phyloP scores from a whole-genome alignment of 2,113 vertebrate species.

The Junco hyemalis region DNA sequence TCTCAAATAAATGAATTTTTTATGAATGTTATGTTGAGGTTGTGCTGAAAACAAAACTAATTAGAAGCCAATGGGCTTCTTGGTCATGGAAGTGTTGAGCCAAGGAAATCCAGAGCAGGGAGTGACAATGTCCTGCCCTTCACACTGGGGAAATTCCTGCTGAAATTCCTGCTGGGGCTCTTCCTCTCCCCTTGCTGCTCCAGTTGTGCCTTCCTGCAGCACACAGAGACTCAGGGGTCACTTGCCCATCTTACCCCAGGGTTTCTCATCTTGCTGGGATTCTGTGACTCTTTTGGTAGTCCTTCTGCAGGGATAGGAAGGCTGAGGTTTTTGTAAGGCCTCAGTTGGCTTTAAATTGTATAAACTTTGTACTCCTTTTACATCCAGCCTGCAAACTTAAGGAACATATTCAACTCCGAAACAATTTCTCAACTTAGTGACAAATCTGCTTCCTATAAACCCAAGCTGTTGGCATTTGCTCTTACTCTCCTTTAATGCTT shows the following conservation, averaged over 20 bases:
- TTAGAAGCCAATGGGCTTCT: not conserved
- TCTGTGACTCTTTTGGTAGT: not conserved
- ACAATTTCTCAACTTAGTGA: constrained; percentile 45
- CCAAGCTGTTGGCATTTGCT: constrained; percentile 57
- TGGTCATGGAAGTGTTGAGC: not conserved
- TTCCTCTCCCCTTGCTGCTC: not conserved
- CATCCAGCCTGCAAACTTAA: not conserved
- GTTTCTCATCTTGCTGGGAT: not conserved
- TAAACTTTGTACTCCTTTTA: constrained; percentile 27
- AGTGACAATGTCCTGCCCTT: not conserved
- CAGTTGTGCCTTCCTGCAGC: not conserved
- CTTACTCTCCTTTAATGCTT: constrained; percentile 55
- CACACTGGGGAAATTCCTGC: not conserved
- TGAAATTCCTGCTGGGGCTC: not conserved
- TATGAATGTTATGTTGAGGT: accelerated
- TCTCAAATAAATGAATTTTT: not conserved
- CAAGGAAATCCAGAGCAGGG: not conserved
- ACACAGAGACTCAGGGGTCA: accelerated
- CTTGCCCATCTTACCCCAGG: not conserved
- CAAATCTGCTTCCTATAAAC: constrained; percentile 66
- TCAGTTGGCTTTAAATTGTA: constrained; percentile 30
- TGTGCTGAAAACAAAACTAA: not conserved
- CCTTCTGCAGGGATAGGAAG: not conserved
- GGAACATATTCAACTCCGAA: constrained; percentile 17
- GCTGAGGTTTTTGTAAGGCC: constrained; percentile 42